These are phyloP conservation scores for Diceros bicornis DNA, from an alignment of 2,797 vertebrate genomes.

Conservation along the genomic window DNA sequence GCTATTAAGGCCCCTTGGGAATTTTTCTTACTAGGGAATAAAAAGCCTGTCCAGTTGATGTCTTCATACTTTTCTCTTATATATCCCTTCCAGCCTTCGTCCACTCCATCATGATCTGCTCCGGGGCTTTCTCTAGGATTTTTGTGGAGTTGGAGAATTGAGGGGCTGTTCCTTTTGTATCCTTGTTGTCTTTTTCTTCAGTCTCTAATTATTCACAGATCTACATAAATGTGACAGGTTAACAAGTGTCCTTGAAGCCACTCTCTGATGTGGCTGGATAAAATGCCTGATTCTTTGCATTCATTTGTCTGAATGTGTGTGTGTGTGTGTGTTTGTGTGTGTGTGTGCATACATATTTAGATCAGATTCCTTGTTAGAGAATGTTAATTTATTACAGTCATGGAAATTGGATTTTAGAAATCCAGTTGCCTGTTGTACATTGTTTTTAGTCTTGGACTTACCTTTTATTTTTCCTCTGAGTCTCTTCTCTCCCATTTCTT, in stretches of 20 bases:
- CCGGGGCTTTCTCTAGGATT: not conserved
- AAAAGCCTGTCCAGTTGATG: not conserved
- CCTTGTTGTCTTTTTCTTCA: not conserved
- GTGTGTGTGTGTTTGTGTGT: not conserved
- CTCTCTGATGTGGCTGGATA: not conserved
- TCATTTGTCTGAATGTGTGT: not conserved
- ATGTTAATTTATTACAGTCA: constrained; percentile 1
- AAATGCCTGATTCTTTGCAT: not conserved
- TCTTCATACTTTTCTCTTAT: not conserved
- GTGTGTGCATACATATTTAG: not conserved
- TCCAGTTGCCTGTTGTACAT: not conserved
- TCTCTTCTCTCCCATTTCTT: not conserved
- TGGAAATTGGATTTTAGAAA: constrained; percentile 18
- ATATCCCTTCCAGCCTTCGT: not conserved
- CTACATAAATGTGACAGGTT: not conserved
- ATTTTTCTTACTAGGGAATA: constrained; percentile 27
- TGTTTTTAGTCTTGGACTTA: not conserved
- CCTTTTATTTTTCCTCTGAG: not conserved
- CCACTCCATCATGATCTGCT: not conserved
- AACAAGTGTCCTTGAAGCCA: not conserved
- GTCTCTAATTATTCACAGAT: not conserved
- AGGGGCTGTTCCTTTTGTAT: not conserved
- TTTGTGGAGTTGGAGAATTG: not conserved
- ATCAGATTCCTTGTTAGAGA: constrained; percentile 7
- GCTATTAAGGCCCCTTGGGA: not conserved